Conservation (phyloP, 2,113 vertebrate species). For the Anseranas semipalmata region DNA sequence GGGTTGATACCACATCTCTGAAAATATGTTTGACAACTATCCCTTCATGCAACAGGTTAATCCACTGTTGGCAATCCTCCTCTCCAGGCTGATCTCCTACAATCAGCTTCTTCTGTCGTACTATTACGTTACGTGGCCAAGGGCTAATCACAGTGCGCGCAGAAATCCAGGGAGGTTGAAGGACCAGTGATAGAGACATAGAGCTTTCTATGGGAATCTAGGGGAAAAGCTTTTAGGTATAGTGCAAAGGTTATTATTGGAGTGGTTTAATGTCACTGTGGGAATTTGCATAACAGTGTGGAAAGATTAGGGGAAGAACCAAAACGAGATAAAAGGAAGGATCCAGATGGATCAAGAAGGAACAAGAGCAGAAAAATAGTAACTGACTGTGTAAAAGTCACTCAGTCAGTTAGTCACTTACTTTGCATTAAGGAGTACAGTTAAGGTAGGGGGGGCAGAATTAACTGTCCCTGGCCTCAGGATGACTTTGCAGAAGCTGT, state of each 20-base stretch:
- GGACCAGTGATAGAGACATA: background rate
- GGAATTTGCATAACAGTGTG: background rate
- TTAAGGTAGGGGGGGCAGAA: background rate
- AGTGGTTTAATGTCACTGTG: background rate
- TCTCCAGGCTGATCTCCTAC: background rate
- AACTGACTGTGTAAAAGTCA: background rate
- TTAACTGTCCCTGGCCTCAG: background rate
- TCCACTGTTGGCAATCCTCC: background rate
- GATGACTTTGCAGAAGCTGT: background rate
- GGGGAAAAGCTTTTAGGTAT: background rate
- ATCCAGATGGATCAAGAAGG: background rate
- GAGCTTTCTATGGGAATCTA: background rate
- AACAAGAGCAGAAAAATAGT: background rate
- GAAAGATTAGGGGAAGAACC: background rate
- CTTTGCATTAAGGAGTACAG: background rate
- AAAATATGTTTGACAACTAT: background rate
- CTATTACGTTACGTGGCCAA: background rate
- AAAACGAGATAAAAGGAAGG: background rate
- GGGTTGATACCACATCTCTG: background rate
- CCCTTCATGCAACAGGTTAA: background rate
- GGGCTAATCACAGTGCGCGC: rapidly evolving
- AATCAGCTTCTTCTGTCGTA: background rate
- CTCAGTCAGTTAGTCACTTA: too few relatives aligned
- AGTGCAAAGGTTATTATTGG: background rate
- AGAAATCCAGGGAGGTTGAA: background rate